Evolutionary conservation across 2,113 vertebrate species (phyloP).

Genomic region (Equus quagga): DNA sequence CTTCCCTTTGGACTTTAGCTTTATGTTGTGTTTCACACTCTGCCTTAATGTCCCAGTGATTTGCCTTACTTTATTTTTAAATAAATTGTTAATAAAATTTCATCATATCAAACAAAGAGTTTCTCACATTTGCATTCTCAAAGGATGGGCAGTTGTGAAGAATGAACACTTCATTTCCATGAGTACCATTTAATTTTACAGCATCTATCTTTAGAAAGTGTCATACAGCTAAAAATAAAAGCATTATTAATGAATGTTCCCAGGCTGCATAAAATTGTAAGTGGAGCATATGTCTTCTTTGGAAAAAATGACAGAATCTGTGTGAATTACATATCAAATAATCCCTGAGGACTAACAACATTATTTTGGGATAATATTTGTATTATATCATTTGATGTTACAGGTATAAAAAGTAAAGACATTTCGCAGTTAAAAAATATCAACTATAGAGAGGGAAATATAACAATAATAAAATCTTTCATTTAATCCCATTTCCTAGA

Average conservation of each 20-base stretch:
- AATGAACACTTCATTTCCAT: background rate
- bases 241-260: background rate
- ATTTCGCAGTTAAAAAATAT: background rate
- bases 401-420: background rate
- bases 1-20: background rate
- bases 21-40: background rate
- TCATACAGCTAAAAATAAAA: slow-evolving; percentile 39
- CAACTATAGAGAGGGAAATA: background rate
- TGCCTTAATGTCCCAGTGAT: background rate
- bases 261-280: background rate
- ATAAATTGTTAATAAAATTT: background rate
- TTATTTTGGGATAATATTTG: background rate
- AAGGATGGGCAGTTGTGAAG: background rate
- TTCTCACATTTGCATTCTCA: background rate
- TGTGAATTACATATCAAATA: slow-evolving; percentile 19
- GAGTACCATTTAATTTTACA: background rate
- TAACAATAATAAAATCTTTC: background rate
- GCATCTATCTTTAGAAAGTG: background rate
- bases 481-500: background rate
- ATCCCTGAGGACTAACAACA: background rate
- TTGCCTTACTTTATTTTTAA: background rate
- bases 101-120: background rate
- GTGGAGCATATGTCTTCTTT: background rate
- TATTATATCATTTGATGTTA: background rate
- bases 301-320: background rate